A percentile compares a stretch with the other conserved stretches of the same genome.
Conservation (phyloP, 2,888 invertebrate genomes). For the Lasioglossum morio region DNA sequence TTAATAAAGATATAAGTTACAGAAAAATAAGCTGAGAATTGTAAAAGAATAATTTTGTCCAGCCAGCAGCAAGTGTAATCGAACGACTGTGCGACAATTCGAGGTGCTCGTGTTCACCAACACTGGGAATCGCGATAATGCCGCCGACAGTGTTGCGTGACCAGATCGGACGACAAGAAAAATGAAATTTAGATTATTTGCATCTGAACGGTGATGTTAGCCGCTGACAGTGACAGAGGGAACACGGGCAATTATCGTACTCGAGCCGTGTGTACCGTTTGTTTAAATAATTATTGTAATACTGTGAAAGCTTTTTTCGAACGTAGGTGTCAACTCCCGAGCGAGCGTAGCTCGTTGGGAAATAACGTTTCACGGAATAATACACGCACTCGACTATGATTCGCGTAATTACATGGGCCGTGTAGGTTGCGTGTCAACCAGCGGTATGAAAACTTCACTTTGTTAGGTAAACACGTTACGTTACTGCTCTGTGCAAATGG, state of each 20-base stretch:
- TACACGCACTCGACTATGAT: background rate
- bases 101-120: conserved; percentile 19
- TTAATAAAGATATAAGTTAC: too few species aligned
- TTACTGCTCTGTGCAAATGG: background rate
- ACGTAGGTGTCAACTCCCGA: background rate
- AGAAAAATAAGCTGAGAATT: too few species aligned
- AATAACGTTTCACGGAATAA: background rate
- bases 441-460: background rate
- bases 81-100: conserved; percentile 12
- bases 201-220: background rate
- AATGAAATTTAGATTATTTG: conserved; percentile 11
- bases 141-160: conserved; percentile 40
- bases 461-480: background rate
- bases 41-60: too few species aligned
- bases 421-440: background rate
- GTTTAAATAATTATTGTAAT: background rate
- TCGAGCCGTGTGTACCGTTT: background rate
- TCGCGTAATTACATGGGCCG: conserved; percentile 13
- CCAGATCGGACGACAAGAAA: conserved; percentile 24
- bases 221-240: background rate
- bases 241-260: conserved; percentile 4
- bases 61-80: too few species aligned
- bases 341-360: background rate
- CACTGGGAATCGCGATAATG: conserved; percentile 35
- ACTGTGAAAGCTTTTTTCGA: background rate